A percentile compares a stretch with the other conserved stretches of the same genome.
phyloP scores from a whole-genome alignment of 2,888 invertebrate genomes.

The Podotricha telesiphe region DNA sequence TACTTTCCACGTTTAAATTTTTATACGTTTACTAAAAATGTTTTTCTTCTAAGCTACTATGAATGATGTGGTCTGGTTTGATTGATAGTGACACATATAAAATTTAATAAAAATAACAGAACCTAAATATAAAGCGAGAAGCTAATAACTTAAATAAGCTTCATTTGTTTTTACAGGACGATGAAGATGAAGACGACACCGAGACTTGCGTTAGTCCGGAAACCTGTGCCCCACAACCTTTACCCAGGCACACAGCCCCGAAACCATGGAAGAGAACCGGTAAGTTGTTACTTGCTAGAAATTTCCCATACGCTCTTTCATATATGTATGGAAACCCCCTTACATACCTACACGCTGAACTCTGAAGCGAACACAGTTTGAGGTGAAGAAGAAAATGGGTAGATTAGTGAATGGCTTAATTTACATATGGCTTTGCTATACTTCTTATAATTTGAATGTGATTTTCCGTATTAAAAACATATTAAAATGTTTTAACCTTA shows the following conservation, averaged over 20 bases:
- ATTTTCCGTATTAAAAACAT: neutral
- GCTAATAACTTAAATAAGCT: neutral
- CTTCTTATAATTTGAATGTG: neutral
- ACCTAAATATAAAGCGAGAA: no score
- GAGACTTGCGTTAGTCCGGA: constrained; percentile 74
- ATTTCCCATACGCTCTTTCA: neutral
- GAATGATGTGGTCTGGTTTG: no score
- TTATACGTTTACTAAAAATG: no score
- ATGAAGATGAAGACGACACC: constrained; percentile 79
- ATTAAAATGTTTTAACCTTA: neutral
- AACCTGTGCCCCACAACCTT: constrained; percentile 74
- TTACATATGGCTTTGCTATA: constrained; percentile 30
- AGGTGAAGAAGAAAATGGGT: constrained; percentile 21
- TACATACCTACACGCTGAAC: constrained; percentile 6
- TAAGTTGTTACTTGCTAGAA: constrained; percentile 49
- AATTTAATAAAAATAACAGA: neutral
- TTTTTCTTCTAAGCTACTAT: no score
- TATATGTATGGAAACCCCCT: constrained; percentile 1
- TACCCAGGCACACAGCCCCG: constrained; percentile 72
- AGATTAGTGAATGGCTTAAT: constrained; percentile 34
- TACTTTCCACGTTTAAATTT: no score
- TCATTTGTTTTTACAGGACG: constrained; percentile 58
- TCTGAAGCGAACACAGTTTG: constrained; percentile 27
- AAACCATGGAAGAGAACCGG: constrained; percentile 82
- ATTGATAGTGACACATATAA: no score